Evolutionary conservation across 2,797 vertebrate species (phyloP), one percentile per base, ranked within the genome.

Genomic region (Chaetodon trifasciatus): DNA sequence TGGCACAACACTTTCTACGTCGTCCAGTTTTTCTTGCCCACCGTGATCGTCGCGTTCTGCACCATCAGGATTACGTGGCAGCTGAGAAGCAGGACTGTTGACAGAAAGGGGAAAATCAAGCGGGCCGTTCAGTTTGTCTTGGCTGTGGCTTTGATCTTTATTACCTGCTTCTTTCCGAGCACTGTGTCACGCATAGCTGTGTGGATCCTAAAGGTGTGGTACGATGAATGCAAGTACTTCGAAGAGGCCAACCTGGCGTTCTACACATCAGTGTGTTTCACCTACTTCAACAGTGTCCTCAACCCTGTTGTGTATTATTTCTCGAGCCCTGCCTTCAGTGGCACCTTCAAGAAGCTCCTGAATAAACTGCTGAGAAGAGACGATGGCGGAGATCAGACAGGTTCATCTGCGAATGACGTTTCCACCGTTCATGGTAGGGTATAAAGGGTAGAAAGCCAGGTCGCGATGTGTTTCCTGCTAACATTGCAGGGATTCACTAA

Each of bases 231-330:
- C 73, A 42, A 28, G 0, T 62, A 93, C 83, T 96, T 95, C 39
- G 39, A 83, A n/a, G 76, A 91, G 32, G 93, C 88, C 76, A 96
- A 95, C 80, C 86, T 96, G 69, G 94, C 94, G 0, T 97, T 97
- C 86, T 96, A 96, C 87, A 92, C 93, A 0, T 89, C 95, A 0
- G 94, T 96, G 60, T 95, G 94, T 70, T 93, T 96, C 73, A 96
- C 96, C 6, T 96, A 97, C 84, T 96, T 96, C 77, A 96, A 96
- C 88, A 96, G 96, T 0, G 95, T 95, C 66, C 94, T 96, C 42
- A 96, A 96, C 83, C 96, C 96, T 0, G 24, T 96, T 3, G 92
- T 96, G 16, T 96, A 96, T 78, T 96, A 96, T 55, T 96, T 96
- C 82, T 96, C 96, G 8, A 96, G 92, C 64, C 95, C 96, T 0